These are phyloP conservation scores for Zalophus californianus DNA, from an alignment of 2,797 vertebrate species.

Conservation along the genomic window DNA sequence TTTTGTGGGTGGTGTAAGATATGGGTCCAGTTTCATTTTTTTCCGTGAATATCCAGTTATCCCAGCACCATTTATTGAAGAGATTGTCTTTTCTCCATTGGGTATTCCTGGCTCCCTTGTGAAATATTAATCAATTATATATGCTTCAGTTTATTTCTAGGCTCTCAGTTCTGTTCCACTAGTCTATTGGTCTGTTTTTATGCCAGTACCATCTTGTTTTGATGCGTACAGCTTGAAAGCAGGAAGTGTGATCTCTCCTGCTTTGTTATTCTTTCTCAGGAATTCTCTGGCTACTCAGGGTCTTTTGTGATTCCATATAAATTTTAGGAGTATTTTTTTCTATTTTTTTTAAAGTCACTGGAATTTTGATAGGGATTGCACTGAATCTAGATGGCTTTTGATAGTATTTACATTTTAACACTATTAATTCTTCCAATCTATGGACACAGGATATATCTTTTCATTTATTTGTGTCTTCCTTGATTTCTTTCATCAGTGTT, in stretches of 20 bases:
- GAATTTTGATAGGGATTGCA: neutral
- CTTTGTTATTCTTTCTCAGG: neutral
- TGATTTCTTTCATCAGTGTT: neutral
- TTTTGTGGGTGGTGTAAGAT: neutral
- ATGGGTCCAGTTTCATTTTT: neutral
- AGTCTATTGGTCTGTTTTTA: neutral
- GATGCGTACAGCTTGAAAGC: neutral
- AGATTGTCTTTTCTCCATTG: neutral
- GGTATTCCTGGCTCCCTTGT: neutral
- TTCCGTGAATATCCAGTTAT: neutral
- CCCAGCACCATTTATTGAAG: neutral
- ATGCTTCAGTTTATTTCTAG: neutral
- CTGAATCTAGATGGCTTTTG: neutral
- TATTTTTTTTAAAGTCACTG: neutral
- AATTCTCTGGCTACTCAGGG: neutral
- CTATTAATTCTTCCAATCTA: neutral
- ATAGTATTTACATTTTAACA: neutral
- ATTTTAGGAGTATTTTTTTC: neutral
- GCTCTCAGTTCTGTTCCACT: neutral
- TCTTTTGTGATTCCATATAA: neutral
- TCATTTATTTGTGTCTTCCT: neutral
- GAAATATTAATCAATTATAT: neutral
- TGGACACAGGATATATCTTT: neutral
- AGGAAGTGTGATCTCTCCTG: neutral
- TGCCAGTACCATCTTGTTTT: neutral